These are phyloP conservation scores for Amblyteles armatorius DNA, from an alignment of 2,888 invertebrate genomes.

Conservation along the genomic window DNA sequence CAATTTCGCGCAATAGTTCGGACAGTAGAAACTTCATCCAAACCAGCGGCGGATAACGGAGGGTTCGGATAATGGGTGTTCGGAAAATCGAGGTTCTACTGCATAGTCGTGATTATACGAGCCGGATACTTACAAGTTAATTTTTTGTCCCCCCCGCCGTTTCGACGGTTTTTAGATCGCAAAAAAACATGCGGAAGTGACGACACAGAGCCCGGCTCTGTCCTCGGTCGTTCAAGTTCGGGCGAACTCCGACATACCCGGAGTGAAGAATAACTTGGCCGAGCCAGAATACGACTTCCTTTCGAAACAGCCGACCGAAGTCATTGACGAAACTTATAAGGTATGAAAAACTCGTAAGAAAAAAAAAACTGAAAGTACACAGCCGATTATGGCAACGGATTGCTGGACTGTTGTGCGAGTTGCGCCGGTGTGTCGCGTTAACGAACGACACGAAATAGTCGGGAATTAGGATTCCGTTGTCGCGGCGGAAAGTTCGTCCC, in stretches of 20 bases:
- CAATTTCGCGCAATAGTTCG: too few species aligned
- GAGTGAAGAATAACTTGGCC: slow-evolving; percentile 90
- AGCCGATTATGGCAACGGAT: not conserved
- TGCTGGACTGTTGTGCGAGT: not conserved
- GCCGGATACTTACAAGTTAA: not conserved
- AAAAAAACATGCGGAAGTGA: slow-evolving; percentile 72
- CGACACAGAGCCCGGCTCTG: slow-evolving; percentile 82
- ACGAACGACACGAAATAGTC: slow-evolving; percentile 3
- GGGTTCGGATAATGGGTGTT: too few species aligned
- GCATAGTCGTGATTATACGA: not conserved
- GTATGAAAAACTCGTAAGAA: slow-evolving; percentile 82
- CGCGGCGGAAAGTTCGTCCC: slow-evolving; percentile 43
- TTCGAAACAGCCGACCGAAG: slow-evolving; percentile 93
- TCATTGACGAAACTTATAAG: slow-evolving; percentile 94
- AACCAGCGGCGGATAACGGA: too few species aligned
- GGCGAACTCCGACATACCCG: slow-evolving; percentile 78
- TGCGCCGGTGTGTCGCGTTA: not conserved
- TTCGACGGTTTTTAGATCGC: slow-evolving; percentile 61
- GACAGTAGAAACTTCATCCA: too few species aligned
- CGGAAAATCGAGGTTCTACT: too few species aligned
- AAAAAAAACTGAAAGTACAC: not conserved
- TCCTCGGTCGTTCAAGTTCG: slow-evolving; percentile 87
- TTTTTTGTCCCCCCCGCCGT: not conserved
- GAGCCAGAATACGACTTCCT: slow-evolving; percentile 94
- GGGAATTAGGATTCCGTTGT: slow-evolving; percentile 27